Base-by-base conservation (phyloP, 2,888 invertebrate genomes). In the Cyclophora punctaria region DNA sequence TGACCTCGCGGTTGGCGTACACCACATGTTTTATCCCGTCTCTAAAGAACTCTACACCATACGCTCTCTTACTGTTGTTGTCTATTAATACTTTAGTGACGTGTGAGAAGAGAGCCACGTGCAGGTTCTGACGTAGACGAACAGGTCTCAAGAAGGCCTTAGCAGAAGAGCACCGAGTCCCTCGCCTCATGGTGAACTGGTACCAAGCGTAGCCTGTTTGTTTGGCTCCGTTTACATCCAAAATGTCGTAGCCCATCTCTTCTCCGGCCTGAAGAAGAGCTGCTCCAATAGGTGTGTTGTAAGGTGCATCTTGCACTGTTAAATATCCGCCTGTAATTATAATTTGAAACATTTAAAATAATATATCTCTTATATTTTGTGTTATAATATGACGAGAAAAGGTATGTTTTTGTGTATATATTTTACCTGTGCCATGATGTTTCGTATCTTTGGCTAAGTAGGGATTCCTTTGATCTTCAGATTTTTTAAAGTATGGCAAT, bases 191-290 rank as follows among this genome's bases (percentile, higher is more conserved):
- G n/a, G 96, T 97, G 72, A 92, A 96, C 79, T 97, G 97, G 67
- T 93, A 96, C 71, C 96, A 92, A 2, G 93, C 93, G 71, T 94
- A 96, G 4, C 96, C 97, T 0, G 96, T 96, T 75, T 97, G 97
- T 64, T 94, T 91, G 0, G 90, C 94, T 0, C 96, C 96, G 71
- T 97, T 97, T 0, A 96, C 90, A 78, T 97, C 97, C 0, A 93
- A 75, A 50, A 96, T 92, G 51, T 96, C 95, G 80, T 96, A 97
- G 34, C 96, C 96, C 94, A 96, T 94, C 78, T 97, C 96, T 74
- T 95, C 93, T n/a, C 94, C 96, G 0, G 96, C 96, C 86, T 96
- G 94, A 1, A 97, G 80, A 65, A 96, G 95, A 0, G 96, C 96
- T 0, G 93, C 91, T 0, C 95, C 96, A 41, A 97, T 79, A 0